Conservation (phyloP, 2,797 vertebrate genomes). For the Bovichtus diacanthus region DNA sequence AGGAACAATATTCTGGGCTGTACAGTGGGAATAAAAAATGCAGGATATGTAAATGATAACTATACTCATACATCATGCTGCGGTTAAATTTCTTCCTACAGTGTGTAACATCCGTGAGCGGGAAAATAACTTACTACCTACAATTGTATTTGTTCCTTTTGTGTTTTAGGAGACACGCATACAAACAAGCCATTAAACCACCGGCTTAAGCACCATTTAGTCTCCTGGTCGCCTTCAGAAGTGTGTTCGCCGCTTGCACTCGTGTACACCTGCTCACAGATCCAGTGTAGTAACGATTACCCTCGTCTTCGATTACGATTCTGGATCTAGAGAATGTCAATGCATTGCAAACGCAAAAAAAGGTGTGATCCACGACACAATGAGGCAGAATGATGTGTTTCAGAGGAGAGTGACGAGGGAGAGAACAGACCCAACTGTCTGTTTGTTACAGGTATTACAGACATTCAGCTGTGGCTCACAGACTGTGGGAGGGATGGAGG, state of each 20-base stretch:
- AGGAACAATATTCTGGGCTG: neutral
- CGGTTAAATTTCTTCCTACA: neutral
- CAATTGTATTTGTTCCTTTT: neutral
- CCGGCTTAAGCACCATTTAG: no score
- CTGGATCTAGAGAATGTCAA: neutral
- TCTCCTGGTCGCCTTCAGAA: neutral
- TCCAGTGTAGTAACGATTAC: neutral
- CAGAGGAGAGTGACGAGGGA: conserved; percentile 29
- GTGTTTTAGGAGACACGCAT: neutral
- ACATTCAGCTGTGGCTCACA: conserved; percentile 55
- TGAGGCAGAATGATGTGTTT: conserved; percentile 4
- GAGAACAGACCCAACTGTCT: conserved; percentile 17
- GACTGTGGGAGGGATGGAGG: conserved; percentile 28
- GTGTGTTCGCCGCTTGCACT: neutral
- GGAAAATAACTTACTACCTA: neutral
- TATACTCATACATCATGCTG: neutral
- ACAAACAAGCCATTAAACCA: no score
- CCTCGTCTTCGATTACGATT: no score
- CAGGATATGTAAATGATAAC: neutral
- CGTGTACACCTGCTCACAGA: neutral
- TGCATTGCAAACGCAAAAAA: conserved; percentile 7
- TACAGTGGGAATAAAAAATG: neutral
- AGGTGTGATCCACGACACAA: conserved; percentile 14
- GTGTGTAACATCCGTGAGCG: neutral
- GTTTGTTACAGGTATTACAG: conserved; percentile 48